Conservation (phyloP, 2,797 vertebrate species). For the Allobates femoralis region DNA sequence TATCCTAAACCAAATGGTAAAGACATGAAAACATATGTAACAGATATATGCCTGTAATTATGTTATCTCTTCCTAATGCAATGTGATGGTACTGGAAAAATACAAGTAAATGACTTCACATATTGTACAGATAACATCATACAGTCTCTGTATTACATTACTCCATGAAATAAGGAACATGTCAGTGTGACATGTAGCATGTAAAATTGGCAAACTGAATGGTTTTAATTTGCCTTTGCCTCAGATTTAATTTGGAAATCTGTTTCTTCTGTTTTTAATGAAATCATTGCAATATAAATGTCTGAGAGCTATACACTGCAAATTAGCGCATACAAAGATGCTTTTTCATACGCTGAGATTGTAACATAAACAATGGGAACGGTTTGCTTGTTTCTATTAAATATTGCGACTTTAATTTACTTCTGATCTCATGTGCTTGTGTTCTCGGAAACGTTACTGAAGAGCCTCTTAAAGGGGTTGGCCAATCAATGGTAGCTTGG, state of each 20-base stretch:
- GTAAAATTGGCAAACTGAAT: conserved; percentile 21
- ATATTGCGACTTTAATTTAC: conserved; percentile 28
- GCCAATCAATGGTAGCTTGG: too few relatives aligned
- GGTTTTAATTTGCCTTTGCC: conserved; percentile 49
- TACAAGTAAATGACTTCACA: conserved; percentile 7
- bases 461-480: too few relatives aligned
- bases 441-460: background rate
- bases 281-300: conserved; percentile 33
- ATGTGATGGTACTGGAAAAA: conserved; percentile 18
- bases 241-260: conserved; percentile 36
- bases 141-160: conserved; percentile 37
- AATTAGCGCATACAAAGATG: conserved; percentile 40
- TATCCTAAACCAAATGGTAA: conserved; percentile 16
- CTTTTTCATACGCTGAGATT: conserved; percentile 9
- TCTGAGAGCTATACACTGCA: conserved; percentile 12
- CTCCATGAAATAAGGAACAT: conserved; percentile 30
- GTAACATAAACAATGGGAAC: conserved; percentile 30
- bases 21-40: conserved; percentile 41
- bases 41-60: conserved; percentile 6
- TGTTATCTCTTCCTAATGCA: conserved; percentile 15
- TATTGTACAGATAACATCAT: conserved; percentile 31
- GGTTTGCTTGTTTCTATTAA: conserved; percentile 29
- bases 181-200: conserved; percentile 42
- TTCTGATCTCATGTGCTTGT: conserved; percentile 15
- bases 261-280: conserved; percentile 39